Evolutionary conservation across 2,797 vertebrate species (phyloP).

Genomic region (Oceanodroma leucorhoa): DNA sequence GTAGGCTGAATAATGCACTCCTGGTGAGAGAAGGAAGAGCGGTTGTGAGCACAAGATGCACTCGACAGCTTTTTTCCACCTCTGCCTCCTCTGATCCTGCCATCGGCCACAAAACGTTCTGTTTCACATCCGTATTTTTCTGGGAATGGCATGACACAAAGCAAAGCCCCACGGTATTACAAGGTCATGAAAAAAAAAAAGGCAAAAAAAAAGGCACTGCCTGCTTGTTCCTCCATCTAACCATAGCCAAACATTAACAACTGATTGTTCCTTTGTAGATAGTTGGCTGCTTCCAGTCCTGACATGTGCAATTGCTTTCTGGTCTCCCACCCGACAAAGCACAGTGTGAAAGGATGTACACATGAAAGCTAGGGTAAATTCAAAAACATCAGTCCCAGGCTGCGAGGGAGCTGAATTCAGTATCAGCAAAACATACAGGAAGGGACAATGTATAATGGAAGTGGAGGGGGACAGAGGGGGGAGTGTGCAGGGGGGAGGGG

Average conservation of each 20-base stretch:
- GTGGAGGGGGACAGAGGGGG: not conserved
- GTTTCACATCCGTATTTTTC: conserved; percentile 33
- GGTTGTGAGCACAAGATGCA: not conserved
- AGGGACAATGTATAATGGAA: conserved; percentile 38
- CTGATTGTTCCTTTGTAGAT: conserved; percentile 27
- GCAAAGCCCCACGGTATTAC: not conserved
- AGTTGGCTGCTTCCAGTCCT: conserved; percentile 31
- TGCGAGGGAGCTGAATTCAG: conserved; percentile 10
- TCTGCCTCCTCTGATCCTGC: not conserved
- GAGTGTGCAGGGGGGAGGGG: conserved; percentile 11
- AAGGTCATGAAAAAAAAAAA: not conserved
- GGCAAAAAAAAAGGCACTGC: not conserved
- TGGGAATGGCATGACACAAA: conserved; percentile 37
- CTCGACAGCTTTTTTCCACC: not conserved
- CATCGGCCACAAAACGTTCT: not conserved
- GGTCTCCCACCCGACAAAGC: conserved; percentile 48
- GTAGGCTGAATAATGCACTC: not conserved
- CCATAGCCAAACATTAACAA: conserved; percentile 25
- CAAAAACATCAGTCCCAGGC: conserved; percentile 34
- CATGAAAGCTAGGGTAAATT: conserved; percentile 50
- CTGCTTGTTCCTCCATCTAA: conserved; percentile 28
- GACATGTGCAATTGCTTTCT: conserved; percentile 41
- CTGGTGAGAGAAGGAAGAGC: not conserved
- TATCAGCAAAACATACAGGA: conserved; percentile 32
- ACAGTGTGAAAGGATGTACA: conserved; percentile 67